Evolutionary conservation across 2,113 vertebrate species (phyloP).

Genomic region (Nothocercus nigrocapillus): DNA sequence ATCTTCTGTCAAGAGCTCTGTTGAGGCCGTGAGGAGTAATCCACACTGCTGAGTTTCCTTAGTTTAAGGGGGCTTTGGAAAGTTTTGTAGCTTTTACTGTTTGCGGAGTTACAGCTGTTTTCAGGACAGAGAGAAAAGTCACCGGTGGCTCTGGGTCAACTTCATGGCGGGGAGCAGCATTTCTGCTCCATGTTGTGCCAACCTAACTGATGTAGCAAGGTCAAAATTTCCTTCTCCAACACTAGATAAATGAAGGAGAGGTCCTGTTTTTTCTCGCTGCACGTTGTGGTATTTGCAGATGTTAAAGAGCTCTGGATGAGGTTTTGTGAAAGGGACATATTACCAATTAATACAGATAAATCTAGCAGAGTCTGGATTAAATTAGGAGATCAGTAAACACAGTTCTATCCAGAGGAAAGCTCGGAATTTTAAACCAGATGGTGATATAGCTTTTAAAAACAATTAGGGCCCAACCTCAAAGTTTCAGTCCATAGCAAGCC

Average conservation of each 20-base stretch:
- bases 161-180: neutral
- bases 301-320: neutral
- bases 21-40: no score
- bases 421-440: neutral
- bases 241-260: neutral
- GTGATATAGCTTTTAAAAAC: neutral
- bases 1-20: neutral
- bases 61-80: neutral
- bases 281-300: neutral
- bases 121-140: neutral
- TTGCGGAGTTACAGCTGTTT: accelerated
- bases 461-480: neutral
- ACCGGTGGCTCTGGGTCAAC: neutral
- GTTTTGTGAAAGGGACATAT: neutral
- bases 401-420: no score
- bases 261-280: neutral
- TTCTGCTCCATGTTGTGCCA: neutral
- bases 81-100: neutral
- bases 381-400: neutral
- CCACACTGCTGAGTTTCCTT: neutral
- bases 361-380: neutral
- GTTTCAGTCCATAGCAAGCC: neutral
- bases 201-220: neutral
- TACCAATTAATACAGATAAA: neutral
- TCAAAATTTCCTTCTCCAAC: neutral